phyloP scores from a whole-genome alignment of 1,140 invertebrate species.

The Drosophila sproati region DNA sequence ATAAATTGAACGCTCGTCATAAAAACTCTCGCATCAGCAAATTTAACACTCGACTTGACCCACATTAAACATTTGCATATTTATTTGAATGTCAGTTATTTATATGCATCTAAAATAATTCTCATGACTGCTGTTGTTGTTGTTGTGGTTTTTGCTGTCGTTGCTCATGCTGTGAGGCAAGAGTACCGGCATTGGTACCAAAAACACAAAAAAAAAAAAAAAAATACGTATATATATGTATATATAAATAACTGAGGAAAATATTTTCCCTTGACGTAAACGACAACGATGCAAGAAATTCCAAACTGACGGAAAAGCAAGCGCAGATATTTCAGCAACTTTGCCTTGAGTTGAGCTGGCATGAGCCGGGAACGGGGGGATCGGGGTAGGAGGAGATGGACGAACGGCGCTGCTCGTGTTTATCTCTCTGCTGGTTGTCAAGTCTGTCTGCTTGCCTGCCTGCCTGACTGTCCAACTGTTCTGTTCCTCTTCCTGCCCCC shows the following conservation, averaged over 20 bases:
- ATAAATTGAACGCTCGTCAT: not conserved
- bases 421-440: slow-evolving; percentile 40
- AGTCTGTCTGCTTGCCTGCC: slow-evolving; percentile 11
- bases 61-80: slow-evolving; percentile 69
- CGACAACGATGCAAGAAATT: slow-evolving; percentile 68
- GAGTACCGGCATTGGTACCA: slow-evolving; percentile 6
- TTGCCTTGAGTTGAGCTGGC: slow-evolving; percentile 20
- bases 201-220: slow-evolving; percentile 27
- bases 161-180: slow-evolving; percentile 10
- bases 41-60: slow-evolving; percentile 30
- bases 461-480: slow-evolving; percentile 15
- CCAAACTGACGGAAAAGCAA: slow-evolving; percentile 80
- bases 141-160: slow-evolving; percentile 1
- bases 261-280: slow-evolving; percentile 70
- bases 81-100: slow-evolving; percentile 44
- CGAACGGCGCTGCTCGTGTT: slow-evolving; percentile 32
- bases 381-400: not conserved
- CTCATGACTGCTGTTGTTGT: slow-evolving; percentile 29
- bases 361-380: not conserved
- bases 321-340: slow-evolving; percentile 73
- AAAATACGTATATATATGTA: not conserved
- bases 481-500: not conserved
- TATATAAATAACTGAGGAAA: slow-evolving; percentile 35
- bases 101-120: slow-evolving; percentile 51
- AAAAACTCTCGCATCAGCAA: slow-evolving; percentile 30